A percentile compares a stretch with the other conserved stretches of the same genome.
phyloP scores from a whole-genome alignment of 1,140 invertebrate species.

The Parapsyche elsis region DNA sequence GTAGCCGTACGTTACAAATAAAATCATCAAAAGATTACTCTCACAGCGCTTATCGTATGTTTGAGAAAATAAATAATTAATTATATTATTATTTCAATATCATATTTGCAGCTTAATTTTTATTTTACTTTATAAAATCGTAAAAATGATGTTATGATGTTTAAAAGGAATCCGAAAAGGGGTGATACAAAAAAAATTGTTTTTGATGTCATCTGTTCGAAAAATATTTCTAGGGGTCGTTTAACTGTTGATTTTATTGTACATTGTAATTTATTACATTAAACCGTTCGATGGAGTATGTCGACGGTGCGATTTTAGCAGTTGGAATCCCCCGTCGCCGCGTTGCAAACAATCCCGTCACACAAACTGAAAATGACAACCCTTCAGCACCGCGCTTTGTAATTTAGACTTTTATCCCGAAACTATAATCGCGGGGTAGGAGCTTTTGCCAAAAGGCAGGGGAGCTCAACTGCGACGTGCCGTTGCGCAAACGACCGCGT shows the following conservation, averaged over 20 bases:
- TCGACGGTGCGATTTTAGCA: background rate
- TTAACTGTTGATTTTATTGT: background rate
- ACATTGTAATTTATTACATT: background rate
- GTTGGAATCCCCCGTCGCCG: constrained; percentile 11
- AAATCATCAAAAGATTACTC: background rate
- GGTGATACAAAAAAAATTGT: background rate
- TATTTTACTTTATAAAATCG: too few relatives aligned
- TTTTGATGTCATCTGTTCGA: background rate
- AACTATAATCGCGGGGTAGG: constrained; percentile 26
- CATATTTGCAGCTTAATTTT: too few relatives aligned
- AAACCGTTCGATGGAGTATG: background rate
- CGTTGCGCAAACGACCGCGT: background rate
- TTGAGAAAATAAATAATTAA: too few relatives aligned
- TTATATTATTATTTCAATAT: too few relatives aligned
- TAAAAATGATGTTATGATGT: too few relatives aligned
- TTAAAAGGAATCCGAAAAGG: too few relatives aligned
- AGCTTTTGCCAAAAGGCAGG: background rate
- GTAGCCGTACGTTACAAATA: background rate
- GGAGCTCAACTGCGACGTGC: background rate
- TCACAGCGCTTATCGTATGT: background rate
- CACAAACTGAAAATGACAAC: constrained; percentile 37
- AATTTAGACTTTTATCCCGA: constrained; percentile 43
- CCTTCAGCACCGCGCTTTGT: constrained; percentile 29
- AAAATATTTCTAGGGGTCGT: background rate
- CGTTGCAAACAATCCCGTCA: constrained; percentile 24